Percentiles rank a stretch among this genome's conserved stretches.
These are phyloP conservation scores for Physeter macrocephalus DNA, from an alignment of 2,113 vertebrate genomes.

Conservation along the genomic window DNA sequence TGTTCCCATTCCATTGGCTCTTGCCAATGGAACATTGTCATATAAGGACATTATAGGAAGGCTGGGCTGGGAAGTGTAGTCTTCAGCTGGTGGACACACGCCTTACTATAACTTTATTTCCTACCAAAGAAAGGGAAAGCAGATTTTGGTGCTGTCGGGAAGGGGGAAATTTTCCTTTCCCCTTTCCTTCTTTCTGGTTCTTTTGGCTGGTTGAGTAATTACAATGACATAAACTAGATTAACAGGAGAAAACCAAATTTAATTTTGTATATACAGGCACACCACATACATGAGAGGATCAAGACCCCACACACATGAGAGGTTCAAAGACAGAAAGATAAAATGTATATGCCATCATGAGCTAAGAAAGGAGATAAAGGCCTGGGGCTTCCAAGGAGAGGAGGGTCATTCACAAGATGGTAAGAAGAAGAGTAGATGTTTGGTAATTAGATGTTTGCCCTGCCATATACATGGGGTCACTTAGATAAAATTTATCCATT, in stretches of 20 bases:
- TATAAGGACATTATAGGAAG: background rate
- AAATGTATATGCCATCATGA: background rate
- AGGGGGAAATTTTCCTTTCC: background rate
- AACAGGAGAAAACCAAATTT: background rate
- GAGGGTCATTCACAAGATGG: background rate
- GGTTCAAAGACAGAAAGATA: background rate
- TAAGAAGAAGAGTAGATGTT: background rate
- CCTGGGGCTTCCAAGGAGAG: background rate
- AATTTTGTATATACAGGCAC: background rate
- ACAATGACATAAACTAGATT: background rate
- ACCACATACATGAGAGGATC: background rate
- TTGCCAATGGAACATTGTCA: background rate
- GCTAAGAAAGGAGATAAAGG: background rate
- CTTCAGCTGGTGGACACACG: background rate
- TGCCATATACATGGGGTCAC: background rate
- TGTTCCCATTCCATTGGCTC: background rate
- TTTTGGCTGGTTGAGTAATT: background rate
- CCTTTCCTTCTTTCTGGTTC: background rate
- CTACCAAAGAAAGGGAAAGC: background rate
- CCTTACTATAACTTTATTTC: background rate
- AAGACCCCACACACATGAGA: background rate
- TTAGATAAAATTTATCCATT: background rate
- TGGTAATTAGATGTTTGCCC: background rate
- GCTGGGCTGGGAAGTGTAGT: background rate
- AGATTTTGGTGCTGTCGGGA: background rate